A percentile compares a stretch with the other conserved stretches of the same genome.
These are phyloP conservation scores for Allacma fusca DNA, from an alignment of 2,888 invertebrate species.

Conservation along the genomic window DNA sequence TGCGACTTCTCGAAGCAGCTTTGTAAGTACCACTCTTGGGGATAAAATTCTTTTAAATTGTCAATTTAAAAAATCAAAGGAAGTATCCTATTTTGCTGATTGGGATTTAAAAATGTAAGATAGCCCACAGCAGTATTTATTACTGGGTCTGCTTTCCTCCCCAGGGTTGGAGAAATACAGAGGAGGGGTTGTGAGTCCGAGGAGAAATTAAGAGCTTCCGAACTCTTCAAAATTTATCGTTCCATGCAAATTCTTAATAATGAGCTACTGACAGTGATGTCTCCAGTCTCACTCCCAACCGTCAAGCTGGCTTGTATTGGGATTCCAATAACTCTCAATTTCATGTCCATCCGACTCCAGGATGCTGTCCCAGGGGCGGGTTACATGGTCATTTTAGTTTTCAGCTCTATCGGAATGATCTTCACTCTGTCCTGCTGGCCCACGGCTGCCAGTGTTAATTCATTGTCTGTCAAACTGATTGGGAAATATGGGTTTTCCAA, in stretches of 20 bases:
- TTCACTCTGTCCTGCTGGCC: conserved; percentile 17
- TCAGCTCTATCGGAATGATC: not conserved
- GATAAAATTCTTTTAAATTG: too few species aligned
- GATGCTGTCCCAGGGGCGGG: not conserved
- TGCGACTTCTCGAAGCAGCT: not conserved
- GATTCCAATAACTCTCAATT: conserved; percentile 23
- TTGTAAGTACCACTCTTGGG: not conserved
- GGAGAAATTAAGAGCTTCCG: not conserved
- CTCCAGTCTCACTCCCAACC: not conserved
- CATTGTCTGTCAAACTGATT: not conserved
- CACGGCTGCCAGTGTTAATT: conserved; percentile 10
- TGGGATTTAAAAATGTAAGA: too few species aligned
- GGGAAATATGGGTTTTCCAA: not conserved
- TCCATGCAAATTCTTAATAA: conserved; percentile 29
- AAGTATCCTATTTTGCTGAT: not conserved
- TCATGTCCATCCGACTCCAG: conserved; percentile 25
- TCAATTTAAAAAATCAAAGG: too few species aligned
- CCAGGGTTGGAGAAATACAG: not conserved
- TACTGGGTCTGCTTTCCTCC: too few species aligned
- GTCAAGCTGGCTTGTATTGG: conserved; percentile 10
- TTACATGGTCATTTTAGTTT: conserved; percentile 1
- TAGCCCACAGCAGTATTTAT: too few species aligned
- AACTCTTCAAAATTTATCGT: not conserved
- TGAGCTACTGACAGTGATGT: not conserved
- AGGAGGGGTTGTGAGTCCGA: not conserved